Base-by-base conservation (phyloP, 2,797 vertebrate genomes). In the Rhabdophis nuchalis region DNA sequence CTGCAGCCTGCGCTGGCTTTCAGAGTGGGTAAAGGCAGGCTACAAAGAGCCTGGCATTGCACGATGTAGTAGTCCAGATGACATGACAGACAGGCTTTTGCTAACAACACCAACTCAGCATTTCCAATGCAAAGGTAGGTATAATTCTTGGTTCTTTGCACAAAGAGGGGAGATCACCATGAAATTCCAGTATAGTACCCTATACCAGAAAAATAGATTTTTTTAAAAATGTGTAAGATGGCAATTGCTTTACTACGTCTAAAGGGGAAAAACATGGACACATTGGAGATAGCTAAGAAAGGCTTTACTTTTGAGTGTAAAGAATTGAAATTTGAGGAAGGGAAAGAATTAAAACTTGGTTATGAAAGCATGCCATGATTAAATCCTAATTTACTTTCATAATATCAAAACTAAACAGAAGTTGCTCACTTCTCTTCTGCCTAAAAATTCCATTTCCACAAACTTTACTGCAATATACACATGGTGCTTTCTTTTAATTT, bases 21-120 rank as follows among this genome's bases (percentile, higher is more conserved):
- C 99, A 0, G 99, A 99, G 97, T 99, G 99, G 99, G 98, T 99
- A 86, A 99, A 99, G 96, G 99, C 98, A 0, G 99, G 99, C 0
- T 99, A 99, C 95, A 99, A 99, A 95, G 99, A 99, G 95, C 99
- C 99, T 0, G 99, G 99, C n/a, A 99, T 99, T 4, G 99, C 99
- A 85, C 99, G 99, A 86, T 99, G 99, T 95, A 98, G 98, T 0
- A 98, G 98, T 92, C 99, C 99, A 0, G 98, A 99, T 0, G 96
- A 99, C 96, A 99, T 99, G 99, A 98, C 97, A 0, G 99, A 99
- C 97, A 98, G 98, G 89, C 98, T 99, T 11, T 98, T 99, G 95
- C 98, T 99, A 93, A 99, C 99, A 85, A 99, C 99, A 0, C 99
- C 99, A 0, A 98, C 98, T 9, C 99, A 98, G 97, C 98, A 97